Base-by-base conservation (phyloP, 2,888 invertebrate genomes). In the Lissonota sp. region DNA sequence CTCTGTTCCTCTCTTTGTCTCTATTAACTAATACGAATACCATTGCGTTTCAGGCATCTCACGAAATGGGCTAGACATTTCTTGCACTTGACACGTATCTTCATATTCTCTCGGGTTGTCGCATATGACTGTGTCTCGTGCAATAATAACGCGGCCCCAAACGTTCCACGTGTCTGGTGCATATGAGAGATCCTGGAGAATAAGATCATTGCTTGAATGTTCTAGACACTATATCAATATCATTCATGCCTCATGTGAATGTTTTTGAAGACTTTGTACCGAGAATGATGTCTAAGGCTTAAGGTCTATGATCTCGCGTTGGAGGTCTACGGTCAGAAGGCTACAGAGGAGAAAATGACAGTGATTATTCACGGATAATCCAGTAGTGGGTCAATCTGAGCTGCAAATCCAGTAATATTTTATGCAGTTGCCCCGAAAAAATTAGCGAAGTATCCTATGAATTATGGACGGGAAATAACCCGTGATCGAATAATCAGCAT, bases 41-140 rank as follows among this genome's bases (percentile, higher is more conserved):
- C 12, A 53, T 53, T 55, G 39, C 63, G 64, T 72, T 80, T 58
- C 73, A 26, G 64, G 64, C 73, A 55, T 63, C 73, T 73, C 69
- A 51, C 12, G 73, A 58, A 63, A 69, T 66, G 78, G 72, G 44
- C 51, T 57, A 53, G 64, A 77, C 72, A 75, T 46, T 77, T 77
- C 77, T 73, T 73, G 80, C 69, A 46, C 58, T 46, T 64, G 80
- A 80, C 80, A 66, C 72, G 80, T 75, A 67, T 80, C 77, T 73
- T 77, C 73, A 58, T 75, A 74, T 66, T 12, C 73, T 57, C 46
- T n/a, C 39, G 14, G 62, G 72, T 58, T 57, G 49, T 72, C 53
- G 49, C 75, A 60, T 75, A 57, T 37, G 72, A 67, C 64, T 40
- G 51, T 58, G 69, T 77, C 77, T 58, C 46, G 53, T 8, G 16